These are phyloP conservation scores for Porites lutea DNA, from an alignment of 64 coral and sea anemone genomes.

Conservation along the genomic window DNA sequence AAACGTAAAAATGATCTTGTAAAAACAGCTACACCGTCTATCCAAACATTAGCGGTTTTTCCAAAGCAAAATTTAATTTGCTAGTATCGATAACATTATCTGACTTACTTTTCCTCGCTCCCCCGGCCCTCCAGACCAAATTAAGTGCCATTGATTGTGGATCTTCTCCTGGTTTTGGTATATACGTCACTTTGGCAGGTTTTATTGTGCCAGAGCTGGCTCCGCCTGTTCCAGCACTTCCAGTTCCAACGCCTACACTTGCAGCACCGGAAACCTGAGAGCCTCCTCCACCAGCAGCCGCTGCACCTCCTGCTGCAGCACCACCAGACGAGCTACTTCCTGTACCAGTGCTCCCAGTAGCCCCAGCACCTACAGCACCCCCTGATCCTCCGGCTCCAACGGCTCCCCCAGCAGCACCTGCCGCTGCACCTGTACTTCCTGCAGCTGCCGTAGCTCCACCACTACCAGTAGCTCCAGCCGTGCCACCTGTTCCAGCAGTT, in stretches of 20 bases:
- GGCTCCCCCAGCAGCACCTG: background rate
- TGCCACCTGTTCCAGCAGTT: background rate
- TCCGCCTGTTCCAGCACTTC: background rate
- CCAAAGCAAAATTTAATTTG: no score
- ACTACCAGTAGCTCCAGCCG: background rate
- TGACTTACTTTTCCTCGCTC: slow-evolving; percentile 63
- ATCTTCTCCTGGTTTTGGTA: slow-evolving; percentile 50
- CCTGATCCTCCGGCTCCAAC: background rate
- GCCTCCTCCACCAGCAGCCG: background rate
- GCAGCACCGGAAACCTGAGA: background rate
- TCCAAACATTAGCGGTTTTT: no score
- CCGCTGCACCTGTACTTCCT: background rate
- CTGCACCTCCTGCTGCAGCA: background rate
- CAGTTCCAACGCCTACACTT: background rate
- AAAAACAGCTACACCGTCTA: no score
- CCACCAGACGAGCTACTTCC: background rate
- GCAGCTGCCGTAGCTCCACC: background rate
- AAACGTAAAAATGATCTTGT: no score
- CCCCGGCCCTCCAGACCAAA: slow-evolving; percentile 45
- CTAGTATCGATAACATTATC: no score
- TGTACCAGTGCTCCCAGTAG: background rate
- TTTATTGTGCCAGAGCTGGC: background rate
- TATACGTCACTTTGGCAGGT: slow-evolving; percentile 3
- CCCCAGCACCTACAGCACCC: background rate
- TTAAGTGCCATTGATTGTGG: slow-evolving; percentile 38